phyloP scores from a whole-genome alignment of 2,113 vertebrate genomes.

The Lichenostomus cassidix region DNA sequence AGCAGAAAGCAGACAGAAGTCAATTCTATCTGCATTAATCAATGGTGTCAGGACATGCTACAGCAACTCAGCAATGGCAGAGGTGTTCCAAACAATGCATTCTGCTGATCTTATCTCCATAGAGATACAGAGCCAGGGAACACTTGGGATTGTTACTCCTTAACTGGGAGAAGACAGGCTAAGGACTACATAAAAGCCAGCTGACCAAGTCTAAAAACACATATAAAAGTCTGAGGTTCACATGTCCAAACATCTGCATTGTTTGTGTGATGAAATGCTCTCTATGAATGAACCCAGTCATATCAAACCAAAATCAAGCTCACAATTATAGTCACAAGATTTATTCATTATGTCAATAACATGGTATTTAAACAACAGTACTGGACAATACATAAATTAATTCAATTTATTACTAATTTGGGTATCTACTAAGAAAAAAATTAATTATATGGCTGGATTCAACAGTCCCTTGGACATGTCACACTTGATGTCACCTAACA shows the following conservation, averaged over 20 bases:
- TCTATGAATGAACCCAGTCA: neutral
- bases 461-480: neutral
- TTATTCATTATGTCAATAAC: neutral
- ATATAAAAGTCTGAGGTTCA: neutral
- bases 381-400: neutral
- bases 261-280: neutral
- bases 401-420: neutral
- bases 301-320: neutral
- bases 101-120: neutral
- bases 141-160: neutral
- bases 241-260: accelerated
- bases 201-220: neutral
- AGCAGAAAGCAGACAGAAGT: neutral
- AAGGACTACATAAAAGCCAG: neutral
- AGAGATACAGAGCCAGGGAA: neutral
- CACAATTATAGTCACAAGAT: neutral
- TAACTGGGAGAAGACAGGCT: neutral
- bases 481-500: neutral
- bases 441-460: neutral
- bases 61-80: neutral
- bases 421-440: neutral
- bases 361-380: neutral
- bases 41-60: neutral
- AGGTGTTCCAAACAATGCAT: neutral
- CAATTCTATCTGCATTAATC: neutral